Conservation (phyloP, 2,113 vertebrate genomes). For the Protobothrops flavoviridis region DNA sequence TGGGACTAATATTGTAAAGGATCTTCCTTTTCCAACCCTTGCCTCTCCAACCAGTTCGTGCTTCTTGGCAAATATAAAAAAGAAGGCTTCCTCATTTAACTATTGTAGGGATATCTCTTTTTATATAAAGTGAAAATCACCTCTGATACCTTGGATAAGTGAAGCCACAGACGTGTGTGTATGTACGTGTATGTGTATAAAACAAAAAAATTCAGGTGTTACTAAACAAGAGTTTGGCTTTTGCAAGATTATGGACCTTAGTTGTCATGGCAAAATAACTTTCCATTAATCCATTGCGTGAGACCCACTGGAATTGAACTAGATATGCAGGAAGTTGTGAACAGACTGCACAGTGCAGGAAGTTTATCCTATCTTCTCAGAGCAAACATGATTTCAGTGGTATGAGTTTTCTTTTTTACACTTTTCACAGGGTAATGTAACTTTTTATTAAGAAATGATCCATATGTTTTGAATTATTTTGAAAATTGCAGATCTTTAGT, state of each 20-base stretch:
- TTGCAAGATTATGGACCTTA: not conserved
- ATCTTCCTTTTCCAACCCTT: not conserved
- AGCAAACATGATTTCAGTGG: conserved; percentile 6
- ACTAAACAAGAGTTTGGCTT: not conserved
- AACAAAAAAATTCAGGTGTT: not conserved
- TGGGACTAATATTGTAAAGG: not conserved
- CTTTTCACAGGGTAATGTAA: conserved; percentile 32
- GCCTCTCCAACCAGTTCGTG: not conserved
- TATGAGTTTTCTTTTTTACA: conserved; percentile 35
- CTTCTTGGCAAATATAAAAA: not conserved
- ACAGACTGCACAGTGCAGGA: conserved; percentile 7
- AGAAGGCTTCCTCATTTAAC: not conserved
- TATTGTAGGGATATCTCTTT: not conserved
- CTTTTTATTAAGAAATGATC: conserved; percentile 50
- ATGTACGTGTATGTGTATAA: too few relatives aligned
- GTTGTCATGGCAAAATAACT: not conserved
- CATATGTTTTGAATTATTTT: conserved; percentile 65
- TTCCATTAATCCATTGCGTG: not conserved
- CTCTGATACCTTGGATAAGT: not conserved
- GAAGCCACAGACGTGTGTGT: not conserved
- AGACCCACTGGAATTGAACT: not conserved
- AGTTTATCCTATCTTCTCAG: not conserved
- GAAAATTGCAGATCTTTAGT: conserved; percentile 69
- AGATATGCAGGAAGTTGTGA: not conserved
- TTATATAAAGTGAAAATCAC: not conserved